phyloP scores from a whole-genome alignment of 2,888 invertebrate species.

The Rambutsinella grinnellia region DNA sequence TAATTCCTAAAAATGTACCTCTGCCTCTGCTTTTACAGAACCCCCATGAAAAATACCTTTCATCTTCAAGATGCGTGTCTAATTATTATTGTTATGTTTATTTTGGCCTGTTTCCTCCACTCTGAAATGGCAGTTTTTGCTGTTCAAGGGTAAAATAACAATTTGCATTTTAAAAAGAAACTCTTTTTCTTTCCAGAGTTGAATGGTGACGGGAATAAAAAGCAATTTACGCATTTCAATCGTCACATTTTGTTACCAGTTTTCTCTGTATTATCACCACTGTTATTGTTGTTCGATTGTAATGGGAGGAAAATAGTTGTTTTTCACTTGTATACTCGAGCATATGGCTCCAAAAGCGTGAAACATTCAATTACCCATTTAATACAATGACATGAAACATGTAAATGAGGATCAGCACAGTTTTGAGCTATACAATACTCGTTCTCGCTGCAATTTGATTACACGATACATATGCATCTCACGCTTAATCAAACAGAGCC shows the following conservation, averaged over 20 bases:
- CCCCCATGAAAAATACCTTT: neutral
- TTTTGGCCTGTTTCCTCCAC: neutral
- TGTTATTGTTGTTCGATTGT: neutral
- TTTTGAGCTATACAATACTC: neutral
- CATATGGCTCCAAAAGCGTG: too few relatives aligned
- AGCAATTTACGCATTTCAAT: neutral
- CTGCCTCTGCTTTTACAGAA: too few relatives aligned
- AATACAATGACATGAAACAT: neutral
- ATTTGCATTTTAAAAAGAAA: too few relatives aligned
- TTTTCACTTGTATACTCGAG: too few relatives aligned
- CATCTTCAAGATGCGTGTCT: neutral
- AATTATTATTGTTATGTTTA: neutral
- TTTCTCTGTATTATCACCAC: too few relatives aligned
- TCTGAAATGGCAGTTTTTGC: neutral
- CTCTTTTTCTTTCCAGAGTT: neutral
- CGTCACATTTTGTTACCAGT: too few relatives aligned
- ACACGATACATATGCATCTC: neutral
- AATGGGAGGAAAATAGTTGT: neutral
- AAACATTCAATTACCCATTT: conserved; percentile 39
- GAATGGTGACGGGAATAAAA: neutral
- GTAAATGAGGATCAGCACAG: neutral
- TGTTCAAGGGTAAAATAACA: neutral
- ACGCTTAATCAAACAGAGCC: conserved; percentile 9
- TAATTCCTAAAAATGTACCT: too few relatives aligned
- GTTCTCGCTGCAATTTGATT: neutral